A percentile compares a stretch with the other conserved stretches of the same genome.
phyloP scores from a whole-genome alignment of 2,888 invertebrate genomes.

The Thyatira batis region DNA sequence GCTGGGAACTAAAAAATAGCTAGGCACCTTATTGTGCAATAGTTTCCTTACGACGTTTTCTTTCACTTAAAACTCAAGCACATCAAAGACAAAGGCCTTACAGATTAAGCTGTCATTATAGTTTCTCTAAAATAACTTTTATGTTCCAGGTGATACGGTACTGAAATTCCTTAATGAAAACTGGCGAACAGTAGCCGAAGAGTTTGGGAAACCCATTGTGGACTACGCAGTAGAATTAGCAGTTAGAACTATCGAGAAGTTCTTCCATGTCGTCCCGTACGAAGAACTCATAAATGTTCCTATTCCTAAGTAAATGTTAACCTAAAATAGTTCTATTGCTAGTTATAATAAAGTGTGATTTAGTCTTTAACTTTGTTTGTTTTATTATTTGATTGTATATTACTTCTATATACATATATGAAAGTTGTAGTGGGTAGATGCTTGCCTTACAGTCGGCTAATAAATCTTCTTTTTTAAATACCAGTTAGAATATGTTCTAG shows the following conservation, averaged over 20 bases:
- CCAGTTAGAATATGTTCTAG: no score
- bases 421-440: no score
- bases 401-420: no score
- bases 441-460: no score
- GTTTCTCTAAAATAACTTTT: conserved; percentile 6
- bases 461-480: no score
- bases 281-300: conserved; percentile 66
- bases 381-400: conserved; percentile 4
- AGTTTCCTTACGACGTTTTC: no score
- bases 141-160: conserved; percentile 61
- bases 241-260: conserved; percentile 62
- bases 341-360: neutral
- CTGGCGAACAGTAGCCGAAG: conserved; percentile 66
- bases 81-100: no score
- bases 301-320: conserved; percentile 38
- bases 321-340: neutral
- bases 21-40: no score
- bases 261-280: conserved; percentile 66
- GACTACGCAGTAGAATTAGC: conserved; percentile 71
- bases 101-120: conserved; percentile 1
- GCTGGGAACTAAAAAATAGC: no score
- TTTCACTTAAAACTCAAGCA: no score
- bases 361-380: neutral
- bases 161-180: conserved; percentile 67
- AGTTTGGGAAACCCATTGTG: conserved; percentile 73